These are phyloP conservation scores for Agapostemon virescens DNA, from an alignment of 2,888 invertebrate genomes.

Conservation along the genomic window DNA sequence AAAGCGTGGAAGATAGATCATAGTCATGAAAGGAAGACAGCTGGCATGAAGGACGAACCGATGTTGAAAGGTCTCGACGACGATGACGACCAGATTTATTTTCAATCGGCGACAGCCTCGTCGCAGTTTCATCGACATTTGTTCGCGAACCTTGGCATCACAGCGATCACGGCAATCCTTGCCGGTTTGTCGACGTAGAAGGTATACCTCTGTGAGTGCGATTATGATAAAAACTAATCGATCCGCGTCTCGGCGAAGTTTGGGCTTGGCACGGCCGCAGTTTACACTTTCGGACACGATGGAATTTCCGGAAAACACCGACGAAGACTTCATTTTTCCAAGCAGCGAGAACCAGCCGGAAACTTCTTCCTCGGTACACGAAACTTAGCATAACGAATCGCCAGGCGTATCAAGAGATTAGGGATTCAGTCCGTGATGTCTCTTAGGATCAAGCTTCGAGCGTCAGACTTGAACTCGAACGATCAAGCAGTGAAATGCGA, in stretches of 20 bases:
- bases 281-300: background rate
- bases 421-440: slow-evolving; percentile 4
- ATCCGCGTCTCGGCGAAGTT: slow-evolving; percentile 2
- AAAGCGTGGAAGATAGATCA: slow-evolving; percentile 74
- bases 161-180: slow-evolving; percentile 64
- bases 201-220: slow-evolving; percentile 10
- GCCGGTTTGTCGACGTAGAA: slow-evolving; percentile 70
- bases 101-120: slow-evolving; percentile 73
- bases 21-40: slow-evolving; percentile 72
- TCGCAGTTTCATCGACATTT: slow-evolving; percentile 69
- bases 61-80: slow-evolving; percentile 70
- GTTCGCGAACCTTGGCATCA: slow-evolving; percentile 68
- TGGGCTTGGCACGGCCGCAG: background rate
- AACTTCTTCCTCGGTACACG: background rate
- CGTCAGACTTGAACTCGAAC: background rate
- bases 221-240: slow-evolving; percentile 30
- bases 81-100: slow-evolving; percentile 72
- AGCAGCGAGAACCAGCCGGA: background rate
- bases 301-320: background rate
- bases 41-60: slow-evolving; percentile 75
- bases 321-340: background rate
- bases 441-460: background rate
- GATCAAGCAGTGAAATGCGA: background rate
- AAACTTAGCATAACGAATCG: background rate
- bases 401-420: slow-evolving; percentile 1